These are phyloP conservation scores for Pollenia amentaria DNA, from an alignment of 2,888 invertebrate genomes.

Conservation along the genomic window DNA sequence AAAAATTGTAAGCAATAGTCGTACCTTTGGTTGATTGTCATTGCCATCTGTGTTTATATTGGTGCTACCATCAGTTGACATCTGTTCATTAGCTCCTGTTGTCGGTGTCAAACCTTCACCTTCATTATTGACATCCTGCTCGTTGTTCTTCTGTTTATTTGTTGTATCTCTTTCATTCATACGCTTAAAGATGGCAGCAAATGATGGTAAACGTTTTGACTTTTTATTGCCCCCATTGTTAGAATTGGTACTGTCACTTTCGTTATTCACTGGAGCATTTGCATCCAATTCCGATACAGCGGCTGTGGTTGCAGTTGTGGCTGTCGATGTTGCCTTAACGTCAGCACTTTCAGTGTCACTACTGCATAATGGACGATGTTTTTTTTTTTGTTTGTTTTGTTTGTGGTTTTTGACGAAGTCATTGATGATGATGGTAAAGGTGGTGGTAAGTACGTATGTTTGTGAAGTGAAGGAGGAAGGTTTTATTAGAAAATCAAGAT, in stretches of 20 bases:
- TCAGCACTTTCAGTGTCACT: constrained; percentile 90
- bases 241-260: constrained; percentile 83
- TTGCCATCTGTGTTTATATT: constrained; percentile 79
- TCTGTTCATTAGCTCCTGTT: constrained; percentile 75
- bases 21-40: constrained; percentile 84
- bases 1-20: constrained; percentile 61
- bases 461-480: constrained; percentile 60
- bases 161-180: constrained; percentile 80
- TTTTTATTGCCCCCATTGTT: constrained; percentile 79
- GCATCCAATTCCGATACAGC: constrained; percentile 78
- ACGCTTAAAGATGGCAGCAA: constrained; percentile 83
- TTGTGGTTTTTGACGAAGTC: not conserved
- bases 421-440: constrained; percentile 47
- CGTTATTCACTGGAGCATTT: constrained; percentile 82
- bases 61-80: constrained; percentile 71
- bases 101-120: constrained; percentile 75
- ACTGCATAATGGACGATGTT: constrained; percentile 81
- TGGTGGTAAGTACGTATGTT: constrained; percentile 45
- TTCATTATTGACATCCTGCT: constrained; percentile 75
- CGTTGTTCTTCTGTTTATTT: constrained; percentile 76
- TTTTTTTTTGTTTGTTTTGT: not conserved
- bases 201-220: constrained; percentile 81
- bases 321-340: constrained; percentile 83
- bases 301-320: constrained; percentile 80
- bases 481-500: constrained; percentile 65